Conservation (phyloP, 64 coral and sea anemone genomes). For the Montipora efflorescens region DNA sequence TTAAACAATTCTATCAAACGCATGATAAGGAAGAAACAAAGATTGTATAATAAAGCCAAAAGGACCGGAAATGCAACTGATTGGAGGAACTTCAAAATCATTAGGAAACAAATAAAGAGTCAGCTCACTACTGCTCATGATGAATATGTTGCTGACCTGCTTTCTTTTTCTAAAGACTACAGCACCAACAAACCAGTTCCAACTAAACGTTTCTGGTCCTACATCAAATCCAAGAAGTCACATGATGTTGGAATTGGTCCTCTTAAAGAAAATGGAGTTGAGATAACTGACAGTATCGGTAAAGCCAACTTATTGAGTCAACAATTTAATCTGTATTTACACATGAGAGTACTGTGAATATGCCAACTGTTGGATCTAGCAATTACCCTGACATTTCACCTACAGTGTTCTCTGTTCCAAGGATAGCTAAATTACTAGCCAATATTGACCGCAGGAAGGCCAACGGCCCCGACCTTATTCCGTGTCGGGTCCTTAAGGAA, state of each 20-base stretch:
- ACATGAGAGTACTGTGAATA: not conserved
- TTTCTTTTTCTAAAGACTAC: not conserved
- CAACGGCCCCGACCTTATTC: too few species aligned
- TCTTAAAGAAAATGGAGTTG: too few species aligned
- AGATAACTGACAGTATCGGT: too few species aligned
- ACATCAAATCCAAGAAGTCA: not conserved
- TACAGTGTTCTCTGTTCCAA: too few species aligned
- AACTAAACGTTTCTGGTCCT: conserved; percentile 64
- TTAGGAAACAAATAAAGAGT: conserved; percentile 18
- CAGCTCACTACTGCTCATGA: conserved; percentile 23
- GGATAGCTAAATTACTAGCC: too few species aligned
- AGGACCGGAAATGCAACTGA: conserved; percentile 12
- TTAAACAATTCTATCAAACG: too few species aligned
- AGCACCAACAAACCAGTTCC: not conserved
- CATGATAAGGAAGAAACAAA: not conserved
- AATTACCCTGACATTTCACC: too few species aligned
- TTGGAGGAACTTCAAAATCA: conserved; percentile 62
- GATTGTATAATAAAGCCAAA: conserved; percentile 57
- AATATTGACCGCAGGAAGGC: too few species aligned
- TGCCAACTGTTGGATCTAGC: too few species aligned
- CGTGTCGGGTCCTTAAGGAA: too few species aligned
- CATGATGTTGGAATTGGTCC: too few species aligned
- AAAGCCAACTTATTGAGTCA: conserved; percentile 67
- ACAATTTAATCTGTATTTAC: conserved; percentile 67
- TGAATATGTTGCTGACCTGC: not conserved